These are phyloP conservation scores for Cosmia trapezina DNA, from an alignment of 2,888 invertebrate genomes.

Conservation along the genomic window DNA sequence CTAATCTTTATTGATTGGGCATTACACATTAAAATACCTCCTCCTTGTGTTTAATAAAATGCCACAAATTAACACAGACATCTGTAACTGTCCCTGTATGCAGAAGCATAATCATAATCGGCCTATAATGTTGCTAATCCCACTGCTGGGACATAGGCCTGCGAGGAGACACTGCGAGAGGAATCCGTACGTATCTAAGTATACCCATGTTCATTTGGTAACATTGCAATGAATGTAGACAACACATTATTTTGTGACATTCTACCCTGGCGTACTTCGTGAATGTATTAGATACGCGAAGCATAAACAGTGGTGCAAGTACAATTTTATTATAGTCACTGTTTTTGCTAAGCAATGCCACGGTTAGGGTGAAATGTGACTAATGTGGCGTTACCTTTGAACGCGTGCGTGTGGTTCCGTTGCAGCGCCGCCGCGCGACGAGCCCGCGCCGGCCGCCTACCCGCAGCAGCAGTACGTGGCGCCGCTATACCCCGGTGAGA, in stretches of 20 bases:
- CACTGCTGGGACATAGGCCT: neutral
- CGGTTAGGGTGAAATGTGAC: neutral
- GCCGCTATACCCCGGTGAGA: conserved; percentile 59
- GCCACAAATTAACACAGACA: neutral
- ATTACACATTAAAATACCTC: neutral
- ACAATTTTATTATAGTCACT: neutral
- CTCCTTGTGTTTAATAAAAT: neutral
- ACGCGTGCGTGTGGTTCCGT: conserved; percentile 36
- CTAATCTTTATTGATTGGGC: neutral
- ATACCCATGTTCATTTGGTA: no score
- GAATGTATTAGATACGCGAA: neutral
- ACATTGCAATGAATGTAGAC: no score
- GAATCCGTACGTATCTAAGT: neutral
- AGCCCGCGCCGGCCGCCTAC: conserved; percentile 70
- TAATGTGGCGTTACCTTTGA: neutral
- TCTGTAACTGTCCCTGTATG: neutral
- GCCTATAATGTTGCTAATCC: neutral
- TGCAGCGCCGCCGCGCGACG: conserved; percentile 63
- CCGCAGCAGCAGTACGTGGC: conserved; percentile 80
- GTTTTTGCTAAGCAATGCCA: neutral
- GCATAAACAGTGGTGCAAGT: neutral
- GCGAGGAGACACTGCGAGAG: neutral
- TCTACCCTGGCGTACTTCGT: neutral
- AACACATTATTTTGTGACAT: neutral
- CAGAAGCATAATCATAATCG: neutral